A percentile compares a stretch with the other conserved stretches of the same genome.
Evolutionary conservation across 1,140 invertebrate species (phyloP).

Genomic region (Pentalonia nigronervosa): DNA sequence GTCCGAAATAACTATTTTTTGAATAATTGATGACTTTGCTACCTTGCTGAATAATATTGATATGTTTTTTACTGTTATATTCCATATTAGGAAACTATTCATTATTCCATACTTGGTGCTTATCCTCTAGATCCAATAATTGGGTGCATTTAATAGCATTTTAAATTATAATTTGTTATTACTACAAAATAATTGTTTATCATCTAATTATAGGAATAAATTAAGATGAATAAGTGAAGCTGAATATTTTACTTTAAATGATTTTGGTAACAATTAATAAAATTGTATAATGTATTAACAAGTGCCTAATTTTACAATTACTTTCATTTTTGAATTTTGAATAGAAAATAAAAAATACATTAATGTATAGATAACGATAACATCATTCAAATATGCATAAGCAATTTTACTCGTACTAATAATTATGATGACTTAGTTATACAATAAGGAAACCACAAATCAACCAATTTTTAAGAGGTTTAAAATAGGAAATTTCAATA

Average conservation of each 20-base stretch:
- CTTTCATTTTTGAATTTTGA: not conserved
- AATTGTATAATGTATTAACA: not conserved
- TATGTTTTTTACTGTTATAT: not conserved
- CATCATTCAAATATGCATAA: not conserved
- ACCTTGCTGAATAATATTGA: not conserved
- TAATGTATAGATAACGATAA: not conserved
- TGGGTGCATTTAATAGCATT: not conserved
- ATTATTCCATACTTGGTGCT: not conserved
- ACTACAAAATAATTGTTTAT: not conserved
- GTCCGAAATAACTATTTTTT: not conserved
- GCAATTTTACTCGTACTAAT: not conserved
- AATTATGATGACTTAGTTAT: not conserved
- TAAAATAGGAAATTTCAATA: not conserved
- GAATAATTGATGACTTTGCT: not conserved
- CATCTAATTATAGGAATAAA: not conserved
- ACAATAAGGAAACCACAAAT: not conserved
- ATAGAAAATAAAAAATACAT: not conserved
- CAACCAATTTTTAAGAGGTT: not conserved
- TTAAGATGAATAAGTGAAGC: not conserved
- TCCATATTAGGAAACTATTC: conserved; percentile 3
- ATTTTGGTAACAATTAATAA: not conserved
- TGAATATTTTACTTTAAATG: not conserved
- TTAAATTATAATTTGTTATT: not conserved
- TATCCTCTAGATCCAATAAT: not conserved
- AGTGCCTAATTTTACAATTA: not conserved